phyloP scores from a whole-genome alignment of 2,797 vertebrate genomes.

The Pangasius macronema region DNA sequence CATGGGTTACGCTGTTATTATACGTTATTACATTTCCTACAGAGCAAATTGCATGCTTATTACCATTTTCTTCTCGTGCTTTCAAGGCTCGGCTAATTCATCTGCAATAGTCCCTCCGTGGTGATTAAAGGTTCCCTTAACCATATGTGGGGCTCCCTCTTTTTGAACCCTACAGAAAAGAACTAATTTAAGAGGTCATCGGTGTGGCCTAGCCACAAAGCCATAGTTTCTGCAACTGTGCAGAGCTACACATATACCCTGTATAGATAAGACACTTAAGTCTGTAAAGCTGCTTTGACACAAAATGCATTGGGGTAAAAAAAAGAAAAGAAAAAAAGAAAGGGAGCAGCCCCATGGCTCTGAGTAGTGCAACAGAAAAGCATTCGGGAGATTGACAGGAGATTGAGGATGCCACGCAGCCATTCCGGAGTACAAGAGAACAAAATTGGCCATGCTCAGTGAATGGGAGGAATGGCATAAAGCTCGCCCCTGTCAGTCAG shows the following conservation, averaged over 20 bases:
- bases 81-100: background rate
- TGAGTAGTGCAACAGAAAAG: background rate
- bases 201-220: background rate
- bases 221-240: background rate
- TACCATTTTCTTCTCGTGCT: conserved; percentile 1
- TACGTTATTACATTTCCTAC: conserved; percentile 14
- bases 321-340: no score
- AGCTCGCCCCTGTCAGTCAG: background rate
- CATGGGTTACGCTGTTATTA: background rate
- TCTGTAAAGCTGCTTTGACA: background rate
- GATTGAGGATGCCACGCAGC: background rate
- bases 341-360: background rate
- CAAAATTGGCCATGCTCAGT: background rate
- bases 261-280: background rate
- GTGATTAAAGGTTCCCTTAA: conserved; percentile 31
- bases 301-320: background rate
- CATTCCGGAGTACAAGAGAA: background rate
- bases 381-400: background rate
- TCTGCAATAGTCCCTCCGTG: conserved; percentile 9
- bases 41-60: conserved; percentile 10
- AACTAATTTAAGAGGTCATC: conserved; percentile 12
- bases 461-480: background rate
- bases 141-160: conserved; percentile 25
- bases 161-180: conserved; percentile 20
- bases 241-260: background rate